A percentile compares a stretch with the other conserved stretches of the same genome.
phyloP scores from a whole-genome alignment of 2,888 invertebrate genomes.

The Andrena fulva region DNA sequence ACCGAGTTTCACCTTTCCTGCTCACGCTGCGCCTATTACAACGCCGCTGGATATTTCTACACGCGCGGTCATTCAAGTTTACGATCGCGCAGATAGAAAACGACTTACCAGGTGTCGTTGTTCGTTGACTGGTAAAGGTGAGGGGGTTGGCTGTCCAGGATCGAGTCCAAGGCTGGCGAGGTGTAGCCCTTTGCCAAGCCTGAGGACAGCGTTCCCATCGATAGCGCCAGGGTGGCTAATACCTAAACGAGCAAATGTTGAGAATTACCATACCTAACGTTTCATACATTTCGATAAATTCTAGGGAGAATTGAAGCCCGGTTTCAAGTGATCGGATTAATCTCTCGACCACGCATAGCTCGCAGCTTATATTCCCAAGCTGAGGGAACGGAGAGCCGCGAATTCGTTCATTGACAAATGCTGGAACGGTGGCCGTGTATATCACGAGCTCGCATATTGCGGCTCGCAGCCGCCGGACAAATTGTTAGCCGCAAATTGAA shows the following conservation, averaged over 20 bases:
- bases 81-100: background rate
- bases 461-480: constrained; percentile 70
- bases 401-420: constrained; percentile 43
- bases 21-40: background rate
- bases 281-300: too few species aligned
- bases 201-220: constrained; percentile 92
- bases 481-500: constrained; percentile 81
- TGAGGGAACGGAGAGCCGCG: background rate
- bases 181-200: constrained; percentile 94
- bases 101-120: constrained; percentile 81
- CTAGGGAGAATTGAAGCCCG: background rate
- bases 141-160: constrained; percentile 88
- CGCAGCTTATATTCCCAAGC: background rate
- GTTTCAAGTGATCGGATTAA: background rate
- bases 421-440: constrained; percentile 25
- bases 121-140: constrained; percentile 80
- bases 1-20: constrained; percentile 29
- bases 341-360: too few species aligned
- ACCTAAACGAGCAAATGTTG: constrained; percentile 86
- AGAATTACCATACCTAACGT: too few species aligned
- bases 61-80: background rate
- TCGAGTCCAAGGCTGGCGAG: constrained; percentile 92
- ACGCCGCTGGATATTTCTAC: background rate
- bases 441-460: constrained; percentile 49
- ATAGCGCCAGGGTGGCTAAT: constrained; percentile 91